Conservation (phyloP, 2,113 vertebrate species). For the Chauna torquata region DNA sequence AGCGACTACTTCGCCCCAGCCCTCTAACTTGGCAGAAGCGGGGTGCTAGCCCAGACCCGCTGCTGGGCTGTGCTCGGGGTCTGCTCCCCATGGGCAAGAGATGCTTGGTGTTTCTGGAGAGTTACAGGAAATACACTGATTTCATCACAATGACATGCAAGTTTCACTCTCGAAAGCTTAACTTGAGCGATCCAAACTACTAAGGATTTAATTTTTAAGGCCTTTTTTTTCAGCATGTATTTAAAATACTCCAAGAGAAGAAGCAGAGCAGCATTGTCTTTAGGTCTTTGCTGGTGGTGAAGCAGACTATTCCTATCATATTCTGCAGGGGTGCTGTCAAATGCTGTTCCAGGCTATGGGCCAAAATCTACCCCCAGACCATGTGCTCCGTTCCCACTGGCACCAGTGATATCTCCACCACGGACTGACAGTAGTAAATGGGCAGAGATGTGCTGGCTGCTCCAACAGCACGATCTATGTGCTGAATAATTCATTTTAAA, state of each 20-base stretch:
- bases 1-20: neutral
- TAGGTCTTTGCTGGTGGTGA: neutral
- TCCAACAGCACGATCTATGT: constrained; percentile 25
- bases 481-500: constrained; percentile 74
- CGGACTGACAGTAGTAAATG: constrained; percentile 38
- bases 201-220: neutral
- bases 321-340: constrained; percentile 61
- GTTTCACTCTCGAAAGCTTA: neutral
- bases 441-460: constrained; percentile 63
- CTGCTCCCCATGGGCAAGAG: neutral
- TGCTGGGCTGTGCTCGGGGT: neutral
- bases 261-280: neutral
- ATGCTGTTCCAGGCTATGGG: constrained; percentile 51
- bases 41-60: neutral
- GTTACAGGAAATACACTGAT: neutral
- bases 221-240: neutral
- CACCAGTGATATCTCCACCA: constrained; percentile 38
- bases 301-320: constrained; percentile 44
- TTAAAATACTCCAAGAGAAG: neutral
- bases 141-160: neutral
- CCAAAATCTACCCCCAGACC: constrained; percentile 60
- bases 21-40: neutral
- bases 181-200: neutral
- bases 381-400: constrained; percentile 53
- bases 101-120: neutral